Evolutionary conservation across 2,797 vertebrate genomes (phyloP), one percentile per base, ranked within the genome.

Genomic region (Peromyscus aztecus): DNA sequence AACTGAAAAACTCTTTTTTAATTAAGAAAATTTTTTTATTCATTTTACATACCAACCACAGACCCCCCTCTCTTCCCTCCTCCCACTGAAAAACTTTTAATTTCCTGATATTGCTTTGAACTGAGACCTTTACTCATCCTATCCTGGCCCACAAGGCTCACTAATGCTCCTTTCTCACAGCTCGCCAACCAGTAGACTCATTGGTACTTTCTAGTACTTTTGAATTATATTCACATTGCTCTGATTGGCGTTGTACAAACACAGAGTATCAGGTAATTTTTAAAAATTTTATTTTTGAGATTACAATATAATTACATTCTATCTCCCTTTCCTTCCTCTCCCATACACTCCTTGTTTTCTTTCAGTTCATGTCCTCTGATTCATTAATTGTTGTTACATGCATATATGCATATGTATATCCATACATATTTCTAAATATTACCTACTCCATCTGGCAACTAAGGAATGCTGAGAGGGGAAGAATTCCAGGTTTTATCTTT

Each of bases 101-200:
- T 23, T 67, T 90, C 10, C 19, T 83, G 6, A 6, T 23, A 17
- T 27, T 46, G 0, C 49, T 92, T 75, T 94, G 16, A 78, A 86
- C 3, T 37, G 27, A 78, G 63, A 69, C 6, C n/a, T 61, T 6
- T 27, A n/a, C 16, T 81, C 43, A 52, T 14, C 1, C 12, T 31
- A 9, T 13, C 14, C 8, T 40, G 24, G 8, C 11, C 5, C 13
- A 29, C 12, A 21, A 34, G 7, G 29, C 2, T 31, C 19, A 34
- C 8, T 21, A 21, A 43, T 11, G 21, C 16, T 43, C 77, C 19
- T 31, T n/a, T 11, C 10, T 4, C 13, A 6, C 24, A 43, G 31
- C 1, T 27, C n/a, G 2, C 0, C 6, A 52, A 8, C 1, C 12
- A 23, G 9, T 37, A 9, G 11, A 9, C 2, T 63, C 24, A 14